Conservation (phyloP, 1,140 invertebrate species). For the Drosophila asahinai region DNA sequence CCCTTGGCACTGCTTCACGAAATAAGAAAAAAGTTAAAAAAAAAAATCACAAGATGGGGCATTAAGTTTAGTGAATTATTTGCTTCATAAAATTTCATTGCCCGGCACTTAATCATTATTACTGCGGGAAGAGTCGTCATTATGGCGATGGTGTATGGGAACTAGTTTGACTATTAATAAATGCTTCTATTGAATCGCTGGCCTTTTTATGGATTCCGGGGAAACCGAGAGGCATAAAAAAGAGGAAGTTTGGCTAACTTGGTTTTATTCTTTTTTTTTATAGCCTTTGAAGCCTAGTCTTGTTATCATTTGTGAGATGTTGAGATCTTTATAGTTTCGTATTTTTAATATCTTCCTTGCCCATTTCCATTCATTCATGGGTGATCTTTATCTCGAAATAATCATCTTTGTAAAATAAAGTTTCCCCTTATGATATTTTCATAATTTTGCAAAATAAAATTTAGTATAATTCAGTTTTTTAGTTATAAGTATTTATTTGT, state of each 20-base stretch:
- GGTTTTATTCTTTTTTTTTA: neutral
- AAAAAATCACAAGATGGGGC: conserved; percentile 26
- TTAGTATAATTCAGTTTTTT: neutral
- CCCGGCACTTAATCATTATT: conserved; percentile 58
- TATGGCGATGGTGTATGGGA: conserved; percentile 29
- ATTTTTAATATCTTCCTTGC: neutral
- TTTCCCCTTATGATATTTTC: neutral
- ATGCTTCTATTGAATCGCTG: conserved; percentile 39
- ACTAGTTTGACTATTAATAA: conserved; percentile 52
- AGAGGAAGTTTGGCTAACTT: conserved; percentile 22
- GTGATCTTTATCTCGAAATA: neutral
- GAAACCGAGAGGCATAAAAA: conserved; percentile 3
- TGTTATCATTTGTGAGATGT: neutral
- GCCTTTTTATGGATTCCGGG: conserved; percentile 26
- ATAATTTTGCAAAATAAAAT: neutral
- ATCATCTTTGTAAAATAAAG: no score
- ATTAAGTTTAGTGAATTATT: conserved; percentile 58
- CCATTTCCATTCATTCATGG: fast-evolving
- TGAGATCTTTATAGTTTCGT: neutral
- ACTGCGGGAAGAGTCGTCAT: conserved; percentile 32
- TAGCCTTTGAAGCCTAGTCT: neutral
- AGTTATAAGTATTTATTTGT: no score
- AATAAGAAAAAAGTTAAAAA: conserved; percentile 3
- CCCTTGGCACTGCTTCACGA: conserved; percentile 14
- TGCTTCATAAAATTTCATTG: conserved; percentile 60